Evolutionary conservation across 2,113 vertebrate genomes (phyloP), one percentile per base, ranked within the genome.

Genomic region (Podiceps cristatus): DNA sequence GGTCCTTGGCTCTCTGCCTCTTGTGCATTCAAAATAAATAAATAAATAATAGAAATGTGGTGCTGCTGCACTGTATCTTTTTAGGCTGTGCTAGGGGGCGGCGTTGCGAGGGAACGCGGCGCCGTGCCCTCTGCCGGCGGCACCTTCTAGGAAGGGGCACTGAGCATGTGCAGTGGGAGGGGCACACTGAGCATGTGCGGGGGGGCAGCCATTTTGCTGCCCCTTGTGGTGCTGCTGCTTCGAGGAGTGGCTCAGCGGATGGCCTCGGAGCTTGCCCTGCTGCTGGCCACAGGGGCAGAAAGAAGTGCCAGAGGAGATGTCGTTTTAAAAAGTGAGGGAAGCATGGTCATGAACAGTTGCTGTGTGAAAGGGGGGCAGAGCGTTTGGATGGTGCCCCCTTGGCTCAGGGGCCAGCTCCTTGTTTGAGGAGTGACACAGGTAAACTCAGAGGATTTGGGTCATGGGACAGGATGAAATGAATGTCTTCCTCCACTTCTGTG

Each of bases 341-440:
- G 5, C 1, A 0, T 2, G 4, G 18, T 4, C 20, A 1, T 4
- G 55, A 62, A 3, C 1, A 1, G 40, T 42, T 3, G 2, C 10
- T 64, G 42, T 71, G 56, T 47, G 20, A n/a, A 53, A 55, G 25
- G 35, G 18, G 42, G 42, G 25, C 49, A 62, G 37, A 24, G 25
- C 0, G 0, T 45, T 44, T 49, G 56, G 17, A 10, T 25, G 42
- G 9, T 15, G 27, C 40, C 8, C 11, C 23, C 27, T 40, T 24
- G 29, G 25, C 50, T 71, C 0, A 0, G 5, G 12, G 42, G 17
- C 1, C 25, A 28, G 17, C 45, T 72, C n/a, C 7, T 28, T 18
- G 23, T 59, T 18, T 50, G 68, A 42, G 77, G 37, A 24, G n/a
- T 23, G 28, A 10, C 25, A 9, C 13, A 4, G 37, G 8, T 47